Conservation (phyloP, 64 coral and sea anemone genomes). For the Montipora capricornis region DNA sequence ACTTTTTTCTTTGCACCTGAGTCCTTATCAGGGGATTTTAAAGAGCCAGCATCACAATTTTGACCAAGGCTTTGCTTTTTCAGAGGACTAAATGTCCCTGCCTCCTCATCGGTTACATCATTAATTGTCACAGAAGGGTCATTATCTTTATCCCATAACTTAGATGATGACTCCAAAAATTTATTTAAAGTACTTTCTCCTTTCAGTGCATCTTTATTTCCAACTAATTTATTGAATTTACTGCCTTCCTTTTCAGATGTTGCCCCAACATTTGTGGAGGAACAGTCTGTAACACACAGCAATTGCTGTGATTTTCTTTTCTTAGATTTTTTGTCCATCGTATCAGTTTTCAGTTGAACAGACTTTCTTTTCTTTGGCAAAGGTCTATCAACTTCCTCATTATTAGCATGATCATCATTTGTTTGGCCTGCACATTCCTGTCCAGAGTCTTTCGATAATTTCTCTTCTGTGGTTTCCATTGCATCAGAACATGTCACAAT, state of each 20-base stretch:
- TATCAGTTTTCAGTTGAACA: neutral
- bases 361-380: slow-evolving; percentile 33
- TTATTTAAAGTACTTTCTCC: neutral
- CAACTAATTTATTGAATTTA: neutral
- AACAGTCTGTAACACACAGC: neutral
- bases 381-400: neutral
- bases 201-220: neutral
- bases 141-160: neutral
- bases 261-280: neutral
- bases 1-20: neutral
- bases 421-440: neutral
- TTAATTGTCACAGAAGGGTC: neutral
- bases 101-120: neutral
- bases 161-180: slow-evolving; percentile 15
- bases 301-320: slow-evolving; percentile 35
- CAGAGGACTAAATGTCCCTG: neutral
- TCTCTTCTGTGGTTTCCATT: neutral
- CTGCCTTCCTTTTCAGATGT: neutral
- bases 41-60: neutral
- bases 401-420: neutral
- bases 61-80: neutral
- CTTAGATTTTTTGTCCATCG: neutral
- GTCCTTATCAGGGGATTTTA: neutral
- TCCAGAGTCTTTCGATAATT: neutral
- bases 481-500: neutral